These are phyloP conservation scores for Lagopus muta DNA, from an alignment of 2,113 vertebrate genomes.

Conservation along the genomic window DNA sequence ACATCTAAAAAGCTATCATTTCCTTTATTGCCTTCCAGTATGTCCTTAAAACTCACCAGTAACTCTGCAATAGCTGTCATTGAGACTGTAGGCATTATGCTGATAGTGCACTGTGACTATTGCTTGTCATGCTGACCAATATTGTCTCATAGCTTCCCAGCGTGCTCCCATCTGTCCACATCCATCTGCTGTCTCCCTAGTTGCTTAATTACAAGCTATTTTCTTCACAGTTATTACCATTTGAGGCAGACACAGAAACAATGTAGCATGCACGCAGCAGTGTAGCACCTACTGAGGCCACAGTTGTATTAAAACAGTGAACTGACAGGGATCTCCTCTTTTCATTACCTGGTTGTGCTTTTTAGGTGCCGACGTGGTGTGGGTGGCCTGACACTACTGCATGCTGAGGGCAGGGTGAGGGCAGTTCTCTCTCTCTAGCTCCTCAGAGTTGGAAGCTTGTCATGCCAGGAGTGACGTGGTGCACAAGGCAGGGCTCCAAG, in stretches of 20 bases:
- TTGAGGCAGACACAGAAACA: constrained; percentile 48
- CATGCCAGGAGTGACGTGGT: neutral
- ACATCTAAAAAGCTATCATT: neutral
- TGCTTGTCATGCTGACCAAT: constrained; percentile 39
- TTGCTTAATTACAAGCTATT: constrained; percentile 60
- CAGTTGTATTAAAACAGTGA: neutral
- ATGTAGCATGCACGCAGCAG: neutral
- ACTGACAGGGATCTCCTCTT: neutral
- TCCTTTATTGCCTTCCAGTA: neutral
- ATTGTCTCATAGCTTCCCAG: constrained; percentile 14
- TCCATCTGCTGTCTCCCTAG: constrained; percentile 58
- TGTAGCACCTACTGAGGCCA: neutral
- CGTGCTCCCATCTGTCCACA: constrained; percentile 59
- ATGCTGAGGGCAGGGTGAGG: neutral
- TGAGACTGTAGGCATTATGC: neutral
- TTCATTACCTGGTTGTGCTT: neutral
- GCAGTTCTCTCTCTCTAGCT: neutral
- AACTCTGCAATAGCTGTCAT: neutral
- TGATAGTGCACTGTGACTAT: neutral
- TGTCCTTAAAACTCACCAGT: neutral
- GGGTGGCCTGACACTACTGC: fast-evolving
- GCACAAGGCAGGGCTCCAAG: neutral
- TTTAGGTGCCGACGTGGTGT: neutral
- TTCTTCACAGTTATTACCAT: constrained; percentile 50
- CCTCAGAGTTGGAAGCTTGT: neutral